phyloP scores from a whole-genome alignment of 2,888 invertebrate species.

The Eupeodes latifasciatus region DNA sequence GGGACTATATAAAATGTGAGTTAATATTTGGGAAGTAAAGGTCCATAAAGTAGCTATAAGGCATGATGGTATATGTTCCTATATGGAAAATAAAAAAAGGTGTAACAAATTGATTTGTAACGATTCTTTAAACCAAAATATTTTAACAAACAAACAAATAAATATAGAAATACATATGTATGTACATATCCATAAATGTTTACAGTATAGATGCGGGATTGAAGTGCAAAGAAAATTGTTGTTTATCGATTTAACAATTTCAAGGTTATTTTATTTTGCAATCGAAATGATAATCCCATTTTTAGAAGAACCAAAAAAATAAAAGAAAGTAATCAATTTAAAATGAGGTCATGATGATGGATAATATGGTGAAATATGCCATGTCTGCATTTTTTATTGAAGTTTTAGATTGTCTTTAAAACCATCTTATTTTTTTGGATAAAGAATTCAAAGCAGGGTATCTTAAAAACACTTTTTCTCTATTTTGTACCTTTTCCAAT shows the following conservation, averaged over 20 bases:
- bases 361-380: background rate
- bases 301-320: background rate
- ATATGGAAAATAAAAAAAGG: background rate
- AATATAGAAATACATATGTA: background rate
- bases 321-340: conserved; percentile 36
- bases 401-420: too few species aligned
- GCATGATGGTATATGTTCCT: background rate
- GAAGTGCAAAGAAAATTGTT: conserved; percentile 37
- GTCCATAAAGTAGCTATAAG: too few species aligned
- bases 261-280: conserved; percentile 48
- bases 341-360: conserved; percentile 5
- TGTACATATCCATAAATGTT: background rate
- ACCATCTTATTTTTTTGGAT: too few species aligned
- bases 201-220: conserved; percentile 14
- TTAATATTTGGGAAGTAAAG: background rate
- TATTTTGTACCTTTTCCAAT: too few species aligned
- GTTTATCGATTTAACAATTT: conserved; percentile 71
- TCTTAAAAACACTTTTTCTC: too few species aligned
- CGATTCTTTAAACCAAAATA: conserved; percentile 11
- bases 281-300: conserved; percentile 19
- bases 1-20: background rate
- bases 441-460: too few species aligned
- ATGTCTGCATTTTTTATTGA: too few species aligned
- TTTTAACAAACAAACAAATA: background rate
- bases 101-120: conserved; percentile 37